A percentile compares a stretch with the other conserved stretches of the same genome.
These are phyloP conservation scores for Guaruba guarouba DNA, from an alignment of 2,113 vertebrate species.

Conservation along the genomic window DNA sequence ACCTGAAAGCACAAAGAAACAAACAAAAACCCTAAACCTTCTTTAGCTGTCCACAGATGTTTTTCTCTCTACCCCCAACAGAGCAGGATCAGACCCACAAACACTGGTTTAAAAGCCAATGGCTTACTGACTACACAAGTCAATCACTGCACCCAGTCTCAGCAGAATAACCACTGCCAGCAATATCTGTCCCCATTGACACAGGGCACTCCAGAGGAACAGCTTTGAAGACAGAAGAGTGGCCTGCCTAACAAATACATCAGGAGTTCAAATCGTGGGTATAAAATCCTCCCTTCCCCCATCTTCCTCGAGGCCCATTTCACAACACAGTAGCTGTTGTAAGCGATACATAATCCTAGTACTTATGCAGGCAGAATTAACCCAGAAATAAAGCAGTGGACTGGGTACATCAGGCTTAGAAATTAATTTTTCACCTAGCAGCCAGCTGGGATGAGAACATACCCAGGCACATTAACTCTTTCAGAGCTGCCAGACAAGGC, in stretches of 20 bases:
- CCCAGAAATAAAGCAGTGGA: neutral
- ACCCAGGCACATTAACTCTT: neutral
- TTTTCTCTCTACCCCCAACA: neutral
- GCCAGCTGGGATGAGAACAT: neutral
- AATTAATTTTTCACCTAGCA: conserved; percentile 37
- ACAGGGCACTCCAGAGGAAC: neutral
- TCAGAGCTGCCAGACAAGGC: neutral
- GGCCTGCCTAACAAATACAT: neutral
- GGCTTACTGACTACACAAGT: neutral
- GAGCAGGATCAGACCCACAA: neutral
- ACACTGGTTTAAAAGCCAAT: neutral
- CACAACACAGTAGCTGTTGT: neutral
- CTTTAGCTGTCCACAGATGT: neutral
- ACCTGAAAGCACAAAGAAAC: neutral
- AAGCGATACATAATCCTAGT: neutral
- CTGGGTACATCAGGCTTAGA: neutral
- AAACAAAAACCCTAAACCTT: neutral
- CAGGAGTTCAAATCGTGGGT: neutral
- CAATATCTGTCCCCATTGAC: neutral
- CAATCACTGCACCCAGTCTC: neutral
- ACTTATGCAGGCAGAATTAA: conserved; percentile 20
- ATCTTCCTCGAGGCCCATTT: neutral
- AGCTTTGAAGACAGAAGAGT: neutral
- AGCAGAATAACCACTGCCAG: neutral
- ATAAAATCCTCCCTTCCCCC: neutral